These are phyloP conservation scores for Calameuta idolon DNA, from an alignment of 2,888 invertebrate species.

Conservation along the genomic window DNA sequence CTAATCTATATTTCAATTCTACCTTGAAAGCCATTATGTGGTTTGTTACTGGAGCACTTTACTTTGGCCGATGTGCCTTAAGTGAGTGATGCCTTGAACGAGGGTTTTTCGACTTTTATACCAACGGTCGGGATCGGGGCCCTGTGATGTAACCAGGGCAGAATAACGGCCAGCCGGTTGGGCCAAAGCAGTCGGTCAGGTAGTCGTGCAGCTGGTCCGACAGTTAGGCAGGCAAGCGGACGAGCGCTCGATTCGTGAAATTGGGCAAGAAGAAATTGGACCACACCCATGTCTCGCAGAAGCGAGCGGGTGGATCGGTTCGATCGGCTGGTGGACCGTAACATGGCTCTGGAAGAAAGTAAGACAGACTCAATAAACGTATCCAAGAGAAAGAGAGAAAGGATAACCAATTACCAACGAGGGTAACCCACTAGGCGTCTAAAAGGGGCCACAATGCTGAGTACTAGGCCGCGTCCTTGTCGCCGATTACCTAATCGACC, in stretches of 20 bases:
- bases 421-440: too few species aligned
- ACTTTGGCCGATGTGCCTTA: constrained; percentile 29
- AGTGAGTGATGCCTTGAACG: constrained; percentile 45
- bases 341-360: background rate
- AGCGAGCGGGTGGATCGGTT: constrained; percentile 17
- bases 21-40: constrained; percentile 33
- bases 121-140: constrained; percentile 20
- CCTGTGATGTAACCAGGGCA: constrained; percentile 23
- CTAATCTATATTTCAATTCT: constrained; percentile 11
- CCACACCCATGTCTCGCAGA: constrained; percentile 45
- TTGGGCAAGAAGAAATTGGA: constrained; percentile 59
- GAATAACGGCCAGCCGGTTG: constrained; percentile 40
- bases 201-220: constrained; percentile 29
- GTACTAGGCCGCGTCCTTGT: constrained; percentile 45
- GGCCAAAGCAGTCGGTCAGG: constrained; percentile 17
- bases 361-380: background rate
- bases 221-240: constrained; percentile 33
- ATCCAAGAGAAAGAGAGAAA: too few species aligned
- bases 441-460: too few species aligned
- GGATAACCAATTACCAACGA: too few species aligned
- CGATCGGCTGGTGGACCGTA: background rate
- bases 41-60: background rate
- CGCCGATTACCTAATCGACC: constrained; percentile 38
- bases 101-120: constrained; percentile 47
- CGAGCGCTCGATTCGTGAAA: constrained; percentile 38